These are phyloP conservation scores for Plemyria rubiginata DNA, from an alignment of 2,888 invertebrate species.

Conservation along the genomic window DNA sequence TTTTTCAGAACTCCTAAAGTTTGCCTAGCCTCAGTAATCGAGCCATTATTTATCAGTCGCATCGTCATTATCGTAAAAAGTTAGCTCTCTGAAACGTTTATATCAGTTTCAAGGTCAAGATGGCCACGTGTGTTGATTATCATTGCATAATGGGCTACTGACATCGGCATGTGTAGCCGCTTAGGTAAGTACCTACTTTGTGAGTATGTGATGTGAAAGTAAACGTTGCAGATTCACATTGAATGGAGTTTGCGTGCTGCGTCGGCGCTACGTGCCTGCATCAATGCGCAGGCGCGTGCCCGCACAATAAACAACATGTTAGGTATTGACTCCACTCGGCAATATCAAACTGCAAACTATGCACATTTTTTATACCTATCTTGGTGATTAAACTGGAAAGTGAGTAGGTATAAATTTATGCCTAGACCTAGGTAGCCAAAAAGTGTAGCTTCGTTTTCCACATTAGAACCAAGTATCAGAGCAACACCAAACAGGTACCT, in stretches of 20 bases:
- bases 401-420: not conserved
- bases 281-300: conserved; percentile 1
- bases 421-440: not conserved
- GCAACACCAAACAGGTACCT: no score
- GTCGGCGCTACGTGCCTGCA: conserved; percentile 20
- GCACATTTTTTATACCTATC: not conserved
- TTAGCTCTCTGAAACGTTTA: not conserved
- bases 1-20: no score
- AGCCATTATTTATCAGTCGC: no score
- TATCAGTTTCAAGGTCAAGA: not conserved
- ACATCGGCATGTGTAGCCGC: not conserved
- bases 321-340: not conserved
- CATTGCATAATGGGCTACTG: conserved; percentile 2
- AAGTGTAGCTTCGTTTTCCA: not conserved
- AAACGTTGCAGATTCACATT: conserved; percentile 18
- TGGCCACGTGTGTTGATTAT: conserved; percentile 1
- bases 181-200: not conserved
- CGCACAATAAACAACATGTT: conserved; percentile 4
- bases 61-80: not conserved
- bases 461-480: no score
- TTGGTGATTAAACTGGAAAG: not conserved
- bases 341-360: not conserved
- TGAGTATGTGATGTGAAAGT: conserved; percentile 14
- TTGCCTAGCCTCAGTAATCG: no score
- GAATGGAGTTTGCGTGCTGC: conserved; percentile 18